Conservation (phyloP, 2,797 vertebrate species). For the Mallotus villosus region DNA sequence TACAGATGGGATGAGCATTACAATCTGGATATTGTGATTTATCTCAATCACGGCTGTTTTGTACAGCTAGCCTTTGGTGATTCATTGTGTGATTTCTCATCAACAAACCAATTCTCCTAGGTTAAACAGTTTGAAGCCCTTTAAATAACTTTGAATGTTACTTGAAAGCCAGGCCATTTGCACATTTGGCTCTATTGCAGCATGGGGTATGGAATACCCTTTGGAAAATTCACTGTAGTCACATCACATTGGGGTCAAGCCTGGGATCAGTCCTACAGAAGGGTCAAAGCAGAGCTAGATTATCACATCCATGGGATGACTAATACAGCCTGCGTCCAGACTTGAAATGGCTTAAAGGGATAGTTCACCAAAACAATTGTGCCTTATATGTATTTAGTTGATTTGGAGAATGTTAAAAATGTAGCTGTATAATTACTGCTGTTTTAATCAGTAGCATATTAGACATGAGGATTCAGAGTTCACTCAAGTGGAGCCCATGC, state of each 20-base stretch:
- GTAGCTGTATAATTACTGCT: neutral
- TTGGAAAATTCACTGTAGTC: neutral
- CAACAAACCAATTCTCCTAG: neutral
- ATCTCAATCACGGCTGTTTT: neutral
- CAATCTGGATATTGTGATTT: neutral
- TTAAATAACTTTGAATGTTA: neutral
- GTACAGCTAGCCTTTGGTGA: conserved; percentile 3
- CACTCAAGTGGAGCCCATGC: too few relatives aligned
- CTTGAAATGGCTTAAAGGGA: neutral
- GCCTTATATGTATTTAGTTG: neutral
- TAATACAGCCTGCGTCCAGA: neutral
- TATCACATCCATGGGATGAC: neutral
- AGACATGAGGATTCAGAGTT: too few relatives aligned
- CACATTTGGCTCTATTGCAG: neutral
- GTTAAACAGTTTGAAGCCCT: neutral
- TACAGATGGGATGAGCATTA: neutral
- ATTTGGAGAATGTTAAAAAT: neutral
- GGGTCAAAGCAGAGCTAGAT: neutral
- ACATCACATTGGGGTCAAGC: neutral
- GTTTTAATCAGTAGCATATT: too few relatives aligned
- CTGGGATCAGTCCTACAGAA: neutral
- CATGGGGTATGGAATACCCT: neutral
- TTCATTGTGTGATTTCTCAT: neutral
- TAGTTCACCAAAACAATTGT: neutral
- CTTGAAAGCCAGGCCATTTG: neutral